Conservation (phyloP, 2,888 invertebrate genomes). For the Nezara viridula region DNA sequence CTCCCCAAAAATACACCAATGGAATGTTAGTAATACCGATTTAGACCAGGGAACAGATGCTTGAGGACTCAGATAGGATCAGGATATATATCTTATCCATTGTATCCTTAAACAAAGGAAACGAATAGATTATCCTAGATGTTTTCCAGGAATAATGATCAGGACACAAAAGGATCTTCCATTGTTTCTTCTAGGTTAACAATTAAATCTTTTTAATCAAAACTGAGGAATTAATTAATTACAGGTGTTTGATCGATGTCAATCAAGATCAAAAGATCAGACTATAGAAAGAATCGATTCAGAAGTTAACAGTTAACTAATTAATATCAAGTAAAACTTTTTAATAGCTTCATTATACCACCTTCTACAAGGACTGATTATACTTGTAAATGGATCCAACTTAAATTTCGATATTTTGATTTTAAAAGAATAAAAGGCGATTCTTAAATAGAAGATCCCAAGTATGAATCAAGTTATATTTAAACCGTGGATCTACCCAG, state of each 20-base stretch:
- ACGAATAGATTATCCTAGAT: not conserved
- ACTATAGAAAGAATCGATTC: not conserved
- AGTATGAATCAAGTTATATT: too few relatives aligned
- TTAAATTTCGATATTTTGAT: too few relatives aligned
- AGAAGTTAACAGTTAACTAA: not conserved
- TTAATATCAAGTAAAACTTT: too few relatives aligned
- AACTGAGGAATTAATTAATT: not conserved
- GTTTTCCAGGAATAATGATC: not conserved
- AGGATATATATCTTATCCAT: not conserved
- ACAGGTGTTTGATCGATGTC: not conserved
- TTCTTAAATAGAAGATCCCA: too few relatives aligned
- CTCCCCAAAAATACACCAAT: not conserved
- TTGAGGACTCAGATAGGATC: not conserved
- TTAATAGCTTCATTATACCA: too few relatives aligned
- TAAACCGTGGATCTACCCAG: too few relatives aligned
- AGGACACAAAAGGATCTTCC: not conserved
- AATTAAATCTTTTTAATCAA: not conserved
- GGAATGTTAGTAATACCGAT: not conserved
- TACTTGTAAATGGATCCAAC: too few relatives aligned
- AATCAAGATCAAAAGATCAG: not conserved
- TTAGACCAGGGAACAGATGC: not conserved
- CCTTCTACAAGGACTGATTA: too few relatives aligned
- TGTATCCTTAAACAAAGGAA: constrained; percentile 2
- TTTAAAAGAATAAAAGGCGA: too few relatives aligned
- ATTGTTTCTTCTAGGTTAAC: too few relatives aligned